A percentile compares a stretch with the other conserved stretches of the same genome.
Conservation (phyloP, 2,888 invertebrate genomes). For the Tetanocera ferruginea region DNA sequence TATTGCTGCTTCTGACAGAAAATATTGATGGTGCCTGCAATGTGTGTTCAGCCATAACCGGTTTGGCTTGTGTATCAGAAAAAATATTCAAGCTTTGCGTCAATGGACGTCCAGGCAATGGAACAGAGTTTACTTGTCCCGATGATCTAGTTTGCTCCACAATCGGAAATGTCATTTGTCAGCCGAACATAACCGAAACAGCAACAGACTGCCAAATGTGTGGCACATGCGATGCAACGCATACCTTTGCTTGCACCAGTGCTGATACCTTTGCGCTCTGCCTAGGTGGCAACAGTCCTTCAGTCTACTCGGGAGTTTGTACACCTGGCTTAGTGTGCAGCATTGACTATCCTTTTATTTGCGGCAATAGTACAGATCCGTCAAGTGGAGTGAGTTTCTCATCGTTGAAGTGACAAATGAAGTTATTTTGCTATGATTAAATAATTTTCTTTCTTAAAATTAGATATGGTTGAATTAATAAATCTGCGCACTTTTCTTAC, state of each 20-base stretch:
- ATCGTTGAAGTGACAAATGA: not conserved
- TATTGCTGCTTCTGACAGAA: not conserved
- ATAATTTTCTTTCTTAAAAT: too few species aligned
- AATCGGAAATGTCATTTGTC: slow-evolving; percentile 42
- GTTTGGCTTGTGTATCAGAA: slow-evolving; percentile 46
- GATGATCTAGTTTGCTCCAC: slow-evolving; percentile 47
- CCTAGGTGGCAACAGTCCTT: slow-evolving; percentile 29
- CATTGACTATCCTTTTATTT: slow-evolving; percentile 45
- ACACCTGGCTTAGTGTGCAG: slow-evolving; percentile 45
- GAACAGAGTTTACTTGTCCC: slow-evolving; percentile 46
- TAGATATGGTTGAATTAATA: too few species aligned
- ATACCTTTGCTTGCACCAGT: slow-evolving; percentile 51
- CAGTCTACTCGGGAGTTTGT: slow-evolving; percentile 48
- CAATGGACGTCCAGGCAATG: slow-evolving; percentile 40
- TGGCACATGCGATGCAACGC: slow-evolving; percentile 39
- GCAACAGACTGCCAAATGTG: slow-evolving; percentile 45
- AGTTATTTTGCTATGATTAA: too few species aligned
- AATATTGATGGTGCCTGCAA: slow-evolving; percentile 48
- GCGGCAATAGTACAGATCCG: slow-evolving; percentile 34
- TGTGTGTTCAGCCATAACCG: slow-evolving; percentile 37
- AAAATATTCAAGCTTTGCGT: slow-evolving; percentile 44
- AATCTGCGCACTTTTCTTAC: not conserved
- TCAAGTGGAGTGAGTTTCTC: slow-evolving; percentile 17
- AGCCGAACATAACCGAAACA: not conserved
- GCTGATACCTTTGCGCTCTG: slow-evolving; percentile 52